A percentile compares a stretch with the other conserved stretches of the same genome.
Evolutionary conservation across 2,888 invertebrate species (phyloP).

Genomic region (Acleris sparsana): DNA sequence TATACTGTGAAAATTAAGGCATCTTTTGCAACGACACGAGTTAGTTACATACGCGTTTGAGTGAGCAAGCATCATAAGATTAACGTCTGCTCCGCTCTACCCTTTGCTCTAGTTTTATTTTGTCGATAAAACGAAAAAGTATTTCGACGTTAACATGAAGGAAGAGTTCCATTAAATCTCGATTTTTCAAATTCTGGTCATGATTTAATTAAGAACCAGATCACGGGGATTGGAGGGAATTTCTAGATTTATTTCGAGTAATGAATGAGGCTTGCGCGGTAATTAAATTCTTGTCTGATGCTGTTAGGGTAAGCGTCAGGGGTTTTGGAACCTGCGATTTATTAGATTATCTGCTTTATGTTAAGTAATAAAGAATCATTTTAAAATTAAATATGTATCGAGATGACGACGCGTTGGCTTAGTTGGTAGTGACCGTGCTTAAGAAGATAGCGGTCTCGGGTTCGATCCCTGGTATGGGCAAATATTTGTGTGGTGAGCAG

Average conservation of each 20-base stretch:
- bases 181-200: constrained; percentile 29
- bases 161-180: constrained; percentile 21
- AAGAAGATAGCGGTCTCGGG: too few relatives aligned
- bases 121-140: constrained; percentile 23
- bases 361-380: too few relatives aligned
- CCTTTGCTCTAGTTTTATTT: constrained; percentile 22
- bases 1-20: background rate
- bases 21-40: background rate
- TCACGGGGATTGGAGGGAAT: constrained; percentile 17
- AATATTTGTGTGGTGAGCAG: too few relatives aligned
- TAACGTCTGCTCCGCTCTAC: constrained; percentile 14
- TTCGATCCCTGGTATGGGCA: too few relatives aligned
- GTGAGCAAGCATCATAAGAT: constrained; percentile 6
- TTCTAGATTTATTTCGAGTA: constrained; percentile 21
- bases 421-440: too few relatives aligned
- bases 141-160: constrained; percentile 23
- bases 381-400: too few relatives aligned
- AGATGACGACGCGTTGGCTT: too few relatives aligned
- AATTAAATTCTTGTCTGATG: constrained; percentile 14
- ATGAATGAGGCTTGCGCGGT: constrained; percentile 20
- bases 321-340: background rate
- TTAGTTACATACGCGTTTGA: background rate
- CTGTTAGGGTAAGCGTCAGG: background rate
- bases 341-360: too few relatives aligned
- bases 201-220: constrained; percentile 34